A percentile compares a stretch with the other conserved stretches of the same genome.
These are phyloP conservation scores for Drosophila anomalata DNA, from an alignment of 2,888 invertebrate genomes.

Conservation along the genomic window DNA sequence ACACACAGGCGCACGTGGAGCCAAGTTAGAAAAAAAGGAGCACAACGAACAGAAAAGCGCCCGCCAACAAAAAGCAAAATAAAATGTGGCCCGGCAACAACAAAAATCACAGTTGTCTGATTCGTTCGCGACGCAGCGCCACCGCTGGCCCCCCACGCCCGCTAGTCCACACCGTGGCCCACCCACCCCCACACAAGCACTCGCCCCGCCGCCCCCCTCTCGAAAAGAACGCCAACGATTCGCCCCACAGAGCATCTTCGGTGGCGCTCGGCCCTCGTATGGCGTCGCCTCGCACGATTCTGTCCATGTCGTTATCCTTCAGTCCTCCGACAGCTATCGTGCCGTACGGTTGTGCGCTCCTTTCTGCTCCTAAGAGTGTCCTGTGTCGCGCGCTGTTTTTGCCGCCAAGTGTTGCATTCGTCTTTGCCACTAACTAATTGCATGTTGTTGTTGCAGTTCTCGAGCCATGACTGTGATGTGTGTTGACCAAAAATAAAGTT, in stretches of 20 bases:
- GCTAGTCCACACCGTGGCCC: constrained; percentile 6
- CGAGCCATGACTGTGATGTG: constrained; percentile 16
- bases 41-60: constrained; percentile 51
- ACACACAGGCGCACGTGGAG: constrained; percentile 50
- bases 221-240: constrained; percentile 53
- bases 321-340: constrained; percentile 77
- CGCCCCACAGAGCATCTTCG: constrained; percentile 67
- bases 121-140: constrained; percentile 80
- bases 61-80: constrained; percentile 70
- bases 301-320: constrained; percentile 42
- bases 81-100: constrained; percentile 70
- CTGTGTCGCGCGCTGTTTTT: constrained; percentile 28
- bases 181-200: constrained; percentile 27
- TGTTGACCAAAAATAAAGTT: not conserved
- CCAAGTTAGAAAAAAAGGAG: constrained; percentile 56
- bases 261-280: constrained; percentile 23
- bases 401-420: constrained; percentile 51
- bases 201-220: constrained; percentile 25
- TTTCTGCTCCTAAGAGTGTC: constrained; percentile 3
- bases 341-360: constrained; percentile 65
- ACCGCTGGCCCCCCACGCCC: constrained; percentile 39
- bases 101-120: constrained; percentile 83
- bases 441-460: constrained; percentile 1
- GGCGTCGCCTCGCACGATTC: constrained; percentile 46
- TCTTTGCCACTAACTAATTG: constrained; percentile 8